These are phyloP conservation scores for Portunus trituberculatus DNA, from an alignment of 1,140 invertebrate genomes.

Conservation along the genomic window DNA sequence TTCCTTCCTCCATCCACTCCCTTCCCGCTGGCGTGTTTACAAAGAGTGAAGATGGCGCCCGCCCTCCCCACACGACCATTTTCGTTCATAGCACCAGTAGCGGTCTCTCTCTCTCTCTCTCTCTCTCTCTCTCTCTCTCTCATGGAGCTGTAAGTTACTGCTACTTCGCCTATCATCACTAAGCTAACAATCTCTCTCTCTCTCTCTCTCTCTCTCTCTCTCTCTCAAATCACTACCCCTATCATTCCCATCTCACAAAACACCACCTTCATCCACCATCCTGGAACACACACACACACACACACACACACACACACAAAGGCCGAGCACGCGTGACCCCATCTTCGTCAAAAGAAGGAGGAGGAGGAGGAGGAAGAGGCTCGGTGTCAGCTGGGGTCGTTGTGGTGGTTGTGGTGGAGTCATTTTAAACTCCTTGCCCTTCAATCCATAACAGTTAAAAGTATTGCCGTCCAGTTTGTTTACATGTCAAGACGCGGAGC, in stretches of 20 bases:
- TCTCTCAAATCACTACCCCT: too few species aligned
- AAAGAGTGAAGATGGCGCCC: slow-evolving; percentile 18
- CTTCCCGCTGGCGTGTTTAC: slow-evolving; percentile 7
- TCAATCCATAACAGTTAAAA: background rate
- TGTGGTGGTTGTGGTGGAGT: background rate
- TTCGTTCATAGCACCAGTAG: background rate
- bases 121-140: slow-evolving; percentile 8
- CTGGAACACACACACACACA: background rate
- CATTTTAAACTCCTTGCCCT: background rate
- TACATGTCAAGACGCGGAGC: background rate
- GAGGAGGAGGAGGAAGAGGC: too few species aligned
- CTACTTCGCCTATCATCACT: background rate
- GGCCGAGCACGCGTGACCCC: background rate
- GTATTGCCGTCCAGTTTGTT: background rate
- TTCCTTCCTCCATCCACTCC: too few species aligned
- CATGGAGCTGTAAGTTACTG: background rate
- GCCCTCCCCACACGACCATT: slow-evolving; percentile 8
- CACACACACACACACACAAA: background rate
- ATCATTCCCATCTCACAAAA: too few species aligned
- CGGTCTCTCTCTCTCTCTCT: background rate
- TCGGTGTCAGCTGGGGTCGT: background rate
- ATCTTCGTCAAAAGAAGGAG: background rate
- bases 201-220: background rate
- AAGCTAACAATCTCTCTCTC: background rate
- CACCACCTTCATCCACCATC: slow-evolving; percentile 14